Conservation (phyloP, 1,140 invertebrate genomes). For the Melitaea cinxia region DNA sequence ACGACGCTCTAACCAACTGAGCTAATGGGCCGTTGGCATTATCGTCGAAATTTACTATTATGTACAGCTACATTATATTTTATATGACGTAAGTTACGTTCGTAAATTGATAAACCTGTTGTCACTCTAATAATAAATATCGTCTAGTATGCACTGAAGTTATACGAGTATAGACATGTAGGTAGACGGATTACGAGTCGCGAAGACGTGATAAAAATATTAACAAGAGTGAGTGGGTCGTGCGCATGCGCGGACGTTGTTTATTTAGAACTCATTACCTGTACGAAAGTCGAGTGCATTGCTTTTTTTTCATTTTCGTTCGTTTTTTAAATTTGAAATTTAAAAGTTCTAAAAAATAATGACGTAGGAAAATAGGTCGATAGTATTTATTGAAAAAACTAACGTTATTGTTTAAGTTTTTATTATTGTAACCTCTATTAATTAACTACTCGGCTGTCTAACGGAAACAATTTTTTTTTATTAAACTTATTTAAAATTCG, state of each 20-base stretch:
- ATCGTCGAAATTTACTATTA: conserved; percentile 20
- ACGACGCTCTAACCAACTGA: conserved; percentile 40
- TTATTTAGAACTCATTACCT: background rate
- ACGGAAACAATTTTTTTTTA: too few relatives aligned
- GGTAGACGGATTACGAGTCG: conserved; percentile 18
- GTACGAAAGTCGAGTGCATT: background rate
- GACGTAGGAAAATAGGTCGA: too few relatives aligned
- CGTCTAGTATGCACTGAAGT: too few relatives aligned
- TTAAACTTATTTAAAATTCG: too few relatives aligned
- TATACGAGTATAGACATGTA: too few relatives aligned
- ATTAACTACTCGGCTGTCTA: too few relatives aligned
- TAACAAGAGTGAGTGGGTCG: conserved; percentile 3
- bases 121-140: conserved; percentile 39
- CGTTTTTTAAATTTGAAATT: background rate
- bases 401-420: too few relatives aligned
- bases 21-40: conserved; percentile 36
- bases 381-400: too few relatives aligned
- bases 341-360: background rate
- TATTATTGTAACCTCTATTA: too few relatives aligned
- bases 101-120: conserved; percentile 38
- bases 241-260: background rate
- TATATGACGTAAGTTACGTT: conserved; percentile 27
- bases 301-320: background rate
- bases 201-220: conserved; percentile 13
- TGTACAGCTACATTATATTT: conserved; percentile 20